A percentile compares a stretch with the other conserved stretches of the same genome.
Evolutionary conservation across 2,888 invertebrate genomes (phyloP).

Genomic region (Zhuqinia jingwanae): DNA sequence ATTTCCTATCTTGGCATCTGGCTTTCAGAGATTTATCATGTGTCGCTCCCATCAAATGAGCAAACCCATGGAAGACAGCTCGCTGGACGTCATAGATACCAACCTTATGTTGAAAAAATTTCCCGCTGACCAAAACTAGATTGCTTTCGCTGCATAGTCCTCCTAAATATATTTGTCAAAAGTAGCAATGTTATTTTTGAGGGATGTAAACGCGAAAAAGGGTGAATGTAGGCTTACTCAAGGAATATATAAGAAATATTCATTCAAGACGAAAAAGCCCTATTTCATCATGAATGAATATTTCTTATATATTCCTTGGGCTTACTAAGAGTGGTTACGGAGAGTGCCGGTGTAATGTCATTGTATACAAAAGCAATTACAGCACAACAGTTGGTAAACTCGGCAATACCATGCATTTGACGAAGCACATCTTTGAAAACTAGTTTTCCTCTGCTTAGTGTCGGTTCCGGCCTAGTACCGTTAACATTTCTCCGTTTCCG

Average conservation of each 20-base stretch:
- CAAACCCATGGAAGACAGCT: slow-evolving; percentile 69
- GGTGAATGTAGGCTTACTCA: too few relatives aligned
- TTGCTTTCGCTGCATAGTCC: slow-evolving; percentile 71
- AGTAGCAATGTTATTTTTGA: too few relatives aligned
- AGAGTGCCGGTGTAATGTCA: slow-evolving; percentile 70
- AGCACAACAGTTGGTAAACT: slow-evolving; percentile 70
- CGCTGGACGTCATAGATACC: slow-evolving; percentile 72
- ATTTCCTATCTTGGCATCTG: slow-evolving; percentile 49
- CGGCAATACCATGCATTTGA: not conserved
- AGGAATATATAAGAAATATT: too few relatives aligned
- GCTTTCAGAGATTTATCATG: slow-evolving; percentile 62
- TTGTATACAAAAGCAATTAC: slow-evolving; percentile 72
- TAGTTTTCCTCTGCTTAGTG: not conserved
- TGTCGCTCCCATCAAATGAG: slow-evolving; percentile 72
- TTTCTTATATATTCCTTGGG: not conserved
- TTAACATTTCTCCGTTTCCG: not conserved
- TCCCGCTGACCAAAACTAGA: slow-evolving; percentile 71
- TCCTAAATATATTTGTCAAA: slow-evolving; percentile 55
- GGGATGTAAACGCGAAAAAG: too few relatives aligned
- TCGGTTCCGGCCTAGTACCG: not conserved
- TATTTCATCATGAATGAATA: too few relatives aligned
- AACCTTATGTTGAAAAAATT: slow-evolving; percentile 67
- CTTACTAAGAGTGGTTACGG: slow-evolving; percentile 65
- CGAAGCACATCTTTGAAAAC: not conserved
- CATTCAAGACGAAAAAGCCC: too few relatives aligned